A percentile compares a stretch with the other conserved stretches of the same genome.
Evolutionary conservation across 2,888 invertebrate genomes (phyloP).

Genomic region (Cataglyphis altisquamis): DNA sequence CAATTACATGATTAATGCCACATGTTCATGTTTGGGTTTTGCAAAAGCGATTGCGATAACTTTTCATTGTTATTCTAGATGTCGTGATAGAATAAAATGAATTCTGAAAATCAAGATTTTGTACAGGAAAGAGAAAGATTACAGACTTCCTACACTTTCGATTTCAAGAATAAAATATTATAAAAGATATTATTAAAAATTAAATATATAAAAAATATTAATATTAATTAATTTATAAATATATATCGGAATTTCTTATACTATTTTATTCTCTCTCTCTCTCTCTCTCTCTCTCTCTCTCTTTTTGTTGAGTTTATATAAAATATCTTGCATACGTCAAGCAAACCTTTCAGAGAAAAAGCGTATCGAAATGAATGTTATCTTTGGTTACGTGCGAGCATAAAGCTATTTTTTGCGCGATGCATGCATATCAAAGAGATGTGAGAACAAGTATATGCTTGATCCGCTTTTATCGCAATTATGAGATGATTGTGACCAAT

Average conservation of each 20-base stretch:
- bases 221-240: neutral
- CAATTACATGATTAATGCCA: constrained; percentile 14
- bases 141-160: neutral
- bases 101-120: neutral
- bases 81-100: neutral
- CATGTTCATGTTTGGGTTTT: neutral
- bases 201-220: neutral
- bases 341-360: neutral
- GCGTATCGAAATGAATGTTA: neutral
- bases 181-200: too few relatives aligned
- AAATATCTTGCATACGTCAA: neutral
- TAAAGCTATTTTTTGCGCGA: constrained; percentile 6
- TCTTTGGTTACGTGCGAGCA: constrained; percentile 15
- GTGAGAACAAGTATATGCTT: neutral
- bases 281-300: too few relatives aligned
- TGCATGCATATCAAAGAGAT: neutral
- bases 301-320: neutral
- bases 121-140: neutral
- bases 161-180: neutral
- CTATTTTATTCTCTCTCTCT: neutral
- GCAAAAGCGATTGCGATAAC: neutral
- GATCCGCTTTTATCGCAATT: constrained; percentile 26
- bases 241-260: neutral
- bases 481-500: constrained; percentile 6
- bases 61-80: neutral